phyloP scores from a whole-genome alignment of 2,888 invertebrate genomes.

The Pterostichus madidus region DNA sequence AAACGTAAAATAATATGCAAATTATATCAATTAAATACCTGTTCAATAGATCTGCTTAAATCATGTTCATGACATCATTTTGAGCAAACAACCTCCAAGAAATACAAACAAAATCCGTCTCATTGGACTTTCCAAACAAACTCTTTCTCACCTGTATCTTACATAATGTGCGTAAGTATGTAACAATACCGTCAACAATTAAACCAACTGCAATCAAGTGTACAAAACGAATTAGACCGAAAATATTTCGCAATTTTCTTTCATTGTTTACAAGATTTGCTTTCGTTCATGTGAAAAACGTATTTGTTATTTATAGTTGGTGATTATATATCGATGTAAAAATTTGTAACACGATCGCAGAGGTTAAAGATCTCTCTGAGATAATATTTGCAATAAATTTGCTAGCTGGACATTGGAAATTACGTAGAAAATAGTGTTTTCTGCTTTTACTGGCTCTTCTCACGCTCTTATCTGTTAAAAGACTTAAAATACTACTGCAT shows the following conservation, averaged over 20 bases:
- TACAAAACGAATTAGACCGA: background rate
- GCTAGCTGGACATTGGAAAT: constrained; percentile 29
- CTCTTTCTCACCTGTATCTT: constrained; percentile 10
- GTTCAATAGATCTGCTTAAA: constrained; percentile 16
- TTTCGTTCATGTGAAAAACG: background rate
- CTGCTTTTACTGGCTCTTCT: background rate
- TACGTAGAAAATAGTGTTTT: constrained; percentile 39
- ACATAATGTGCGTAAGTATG: constrained; percentile 3
- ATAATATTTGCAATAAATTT: constrained; percentile 51
- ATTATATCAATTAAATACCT: constrained; percentile 41
- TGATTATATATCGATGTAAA: constrained; percentile 39
- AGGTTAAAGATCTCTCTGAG: constrained; percentile 34
- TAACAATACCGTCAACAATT: constrained; percentile 10
- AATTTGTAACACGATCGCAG: constrained; percentile 35
- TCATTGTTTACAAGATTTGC: background rate
- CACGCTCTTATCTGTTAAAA: background rate
- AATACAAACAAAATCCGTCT: constrained; percentile 1
- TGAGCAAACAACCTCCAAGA: background rate
- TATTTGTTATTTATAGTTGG: constrained; percentile 35
- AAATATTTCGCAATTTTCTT: background rate
- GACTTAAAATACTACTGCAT: constrained; percentile 1
- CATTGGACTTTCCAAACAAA: constrained; percentile 9
- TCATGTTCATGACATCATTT: constrained; percentile 61
- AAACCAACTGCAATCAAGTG: background rate
- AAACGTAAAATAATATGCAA: constrained; percentile 19